Conservation (phyloP, 2,113 vertebrate genomes). For the Lathamus discolor region DNA sequence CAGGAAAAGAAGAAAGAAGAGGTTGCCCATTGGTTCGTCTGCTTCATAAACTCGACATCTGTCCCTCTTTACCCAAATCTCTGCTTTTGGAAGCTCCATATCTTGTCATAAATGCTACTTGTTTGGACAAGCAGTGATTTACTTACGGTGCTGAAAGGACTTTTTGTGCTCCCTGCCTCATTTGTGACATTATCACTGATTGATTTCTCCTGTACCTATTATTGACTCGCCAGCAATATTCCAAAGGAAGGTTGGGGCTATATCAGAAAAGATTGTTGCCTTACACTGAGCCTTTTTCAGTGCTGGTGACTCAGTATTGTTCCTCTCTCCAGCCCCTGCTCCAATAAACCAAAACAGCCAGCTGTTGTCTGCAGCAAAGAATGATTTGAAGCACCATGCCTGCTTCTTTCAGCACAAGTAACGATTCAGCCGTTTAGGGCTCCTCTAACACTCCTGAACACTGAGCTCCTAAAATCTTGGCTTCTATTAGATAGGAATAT, state of each 20-base stretch:
- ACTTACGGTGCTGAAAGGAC: constrained; percentile 21
- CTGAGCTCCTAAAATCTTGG: neutral
- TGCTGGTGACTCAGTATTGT: constrained; percentile 51
- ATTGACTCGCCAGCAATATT: constrained; percentile 68
- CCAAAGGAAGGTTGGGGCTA: constrained; percentile 67
- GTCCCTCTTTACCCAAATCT: neutral
- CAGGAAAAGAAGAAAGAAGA: neutral
- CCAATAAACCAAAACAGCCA: constrained; percentile 65
- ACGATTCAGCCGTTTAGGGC: constrained; percentile 70
- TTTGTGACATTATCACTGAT: constrained; percentile 58
- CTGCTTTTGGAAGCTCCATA: constrained; percentile 37
- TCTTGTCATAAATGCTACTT: constrained; percentile 37
- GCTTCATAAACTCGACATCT: neutral
- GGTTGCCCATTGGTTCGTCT: neutral
- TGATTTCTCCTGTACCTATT: constrained; percentile 59
- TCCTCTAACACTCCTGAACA: constrained; percentile 43
- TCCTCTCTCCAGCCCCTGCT: constrained; percentile 40
- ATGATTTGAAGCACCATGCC: constrained; percentile 68
- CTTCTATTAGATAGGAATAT: neutral
- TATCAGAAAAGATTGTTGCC: constrained; percentile 70
- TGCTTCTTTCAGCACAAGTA: constrained; percentile 61
- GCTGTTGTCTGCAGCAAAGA: constrained; percentile 70
- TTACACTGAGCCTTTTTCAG: constrained; percentile 55
- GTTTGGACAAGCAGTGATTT: constrained; percentile 38
- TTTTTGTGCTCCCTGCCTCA: constrained; percentile 53